Percentiles rank a stretch among this genome's conserved stretches.
Conservation (phyloP, 2,797 vertebrate species). For the Phylloscopus collybita region DNA sequence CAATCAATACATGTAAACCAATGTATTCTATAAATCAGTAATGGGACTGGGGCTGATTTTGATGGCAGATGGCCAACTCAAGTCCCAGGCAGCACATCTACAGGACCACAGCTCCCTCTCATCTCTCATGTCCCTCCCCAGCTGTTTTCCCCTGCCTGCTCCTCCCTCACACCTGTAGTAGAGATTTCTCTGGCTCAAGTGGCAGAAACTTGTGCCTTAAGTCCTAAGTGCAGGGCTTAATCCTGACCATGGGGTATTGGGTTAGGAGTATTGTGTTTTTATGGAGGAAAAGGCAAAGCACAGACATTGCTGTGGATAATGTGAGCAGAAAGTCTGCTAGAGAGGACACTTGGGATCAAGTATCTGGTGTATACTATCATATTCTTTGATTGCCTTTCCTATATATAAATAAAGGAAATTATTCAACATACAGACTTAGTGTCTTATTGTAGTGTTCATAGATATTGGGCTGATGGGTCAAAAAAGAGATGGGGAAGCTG, state of each 20-base stretch:
- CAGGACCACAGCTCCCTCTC: background rate
- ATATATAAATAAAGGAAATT: constrained; percentile 56
- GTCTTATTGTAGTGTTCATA: background rate
- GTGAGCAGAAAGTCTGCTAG: background rate
- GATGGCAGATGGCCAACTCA: background rate
- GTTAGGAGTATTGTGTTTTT: background rate
- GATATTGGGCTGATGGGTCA: background rate
- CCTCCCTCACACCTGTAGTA: background rate
- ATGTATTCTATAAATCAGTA: background rate
- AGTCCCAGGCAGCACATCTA: accelerated
- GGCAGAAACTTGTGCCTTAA: constrained; percentile 52
- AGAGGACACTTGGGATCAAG: background rate
- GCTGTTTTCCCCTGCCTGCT: background rate
- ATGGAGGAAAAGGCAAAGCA: background rate
- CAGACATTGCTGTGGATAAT: background rate
- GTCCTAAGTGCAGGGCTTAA: constrained; percentile 11
- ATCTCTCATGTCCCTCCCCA: background rate
- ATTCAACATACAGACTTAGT: background rate
- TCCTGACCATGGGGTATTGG: background rate
- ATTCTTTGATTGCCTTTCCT: constrained; percentile 55
- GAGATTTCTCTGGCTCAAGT: constrained; percentile 34
- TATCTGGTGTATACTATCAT: background rate
- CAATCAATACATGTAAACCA: background rate
- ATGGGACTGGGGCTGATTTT: background rate
- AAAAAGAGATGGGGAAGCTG: background rate